Conservation (phyloP, 2,113 vertebrate species). For the Clarias magur region DNA sequence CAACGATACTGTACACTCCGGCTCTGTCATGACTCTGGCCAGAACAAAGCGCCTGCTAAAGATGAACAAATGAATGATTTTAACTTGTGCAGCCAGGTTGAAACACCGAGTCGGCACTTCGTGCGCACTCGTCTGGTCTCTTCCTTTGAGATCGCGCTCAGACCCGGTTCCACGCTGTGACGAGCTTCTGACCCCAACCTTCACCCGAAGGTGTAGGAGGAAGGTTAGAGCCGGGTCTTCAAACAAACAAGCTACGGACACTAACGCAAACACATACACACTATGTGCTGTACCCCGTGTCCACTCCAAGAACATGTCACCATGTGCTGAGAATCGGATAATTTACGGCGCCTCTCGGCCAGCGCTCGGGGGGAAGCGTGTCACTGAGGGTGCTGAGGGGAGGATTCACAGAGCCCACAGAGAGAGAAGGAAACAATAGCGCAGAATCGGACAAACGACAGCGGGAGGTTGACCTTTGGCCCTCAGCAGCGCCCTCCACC, state of each 20-base stretch:
- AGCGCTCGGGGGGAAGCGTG: constrained; percentile 45
- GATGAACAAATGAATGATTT: not conserved
- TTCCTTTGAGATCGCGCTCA: constrained; percentile 2
- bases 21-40: not conserved
- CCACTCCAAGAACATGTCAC: constrained; percentile 48
- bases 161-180: not conserved
- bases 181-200: not conserved
- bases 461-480: constrained; percentile 46
- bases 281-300: constrained; percentile 6
- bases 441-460: constrained; percentile 40
- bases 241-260: constrained; percentile 7
- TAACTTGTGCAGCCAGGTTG: not conserved
- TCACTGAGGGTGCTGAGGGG: constrained; percentile 34
- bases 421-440: constrained; percentile 55
- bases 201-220: constrained; percentile 4
- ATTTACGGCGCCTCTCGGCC: constrained; percentile 52
- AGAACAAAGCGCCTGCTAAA: not conserved
- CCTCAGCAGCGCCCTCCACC: constrained; percentile 27
- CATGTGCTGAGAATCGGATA: constrained; percentile 20
- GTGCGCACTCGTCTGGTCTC: not conserved
- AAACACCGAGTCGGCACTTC: not conserved
- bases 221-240: constrained; percentile 5
- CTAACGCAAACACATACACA: not conserved
- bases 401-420: constrained; percentile 28
- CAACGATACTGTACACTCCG: not conserved